Evolutionary conservation across 2,888 invertebrate genomes (phyloP), one percentile per base, ranked within the genome.

Genomic region (Drosophila monieri): DNA sequence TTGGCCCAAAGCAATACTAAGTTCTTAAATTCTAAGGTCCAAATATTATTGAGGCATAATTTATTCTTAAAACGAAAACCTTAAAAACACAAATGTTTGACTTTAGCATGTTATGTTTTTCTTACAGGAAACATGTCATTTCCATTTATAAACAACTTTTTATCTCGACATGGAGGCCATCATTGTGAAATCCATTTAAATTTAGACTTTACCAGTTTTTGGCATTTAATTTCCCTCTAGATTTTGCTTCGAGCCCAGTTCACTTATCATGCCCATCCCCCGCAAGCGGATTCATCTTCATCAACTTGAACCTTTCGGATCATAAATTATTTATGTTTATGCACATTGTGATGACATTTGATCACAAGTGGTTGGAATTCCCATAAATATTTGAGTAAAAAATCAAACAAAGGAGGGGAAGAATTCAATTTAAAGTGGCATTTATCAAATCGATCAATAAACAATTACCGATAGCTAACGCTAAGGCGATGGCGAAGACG

Each of bases 381-480:
- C 46, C 68, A 76, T 86, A 73, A 86, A 62, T 71, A 67, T 74
- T 67, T 72, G 61, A 68, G 68, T 60, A 44, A 52, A 64, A 49
- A 60, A 61, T 46, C 64, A 25, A 32, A 12, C 23, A 35, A 23
- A 21, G 23, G 46, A 37, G 55, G 18, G 18, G 23, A 23, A 47
- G 47, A 65, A 67, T 71, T 44, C 48, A 62, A 60, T 59, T 69
- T 59, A 60, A 70, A 52, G 51, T 60, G 60, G 61, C 78, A 69
- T 80, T 84, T 76, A 78, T 44, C 27, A 59, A 67, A 85, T 79
- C 88, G 74, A 83, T 85, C 88, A 87, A 83, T 85, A 83, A 79
- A 83, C 83, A 83, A 83, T 83, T 83, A 85, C 85, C 52, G 25
- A 53, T 39, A 27, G 53, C 25, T 41, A 71, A 48, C 37, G 37